phyloP scores from a whole-genome alignment of 2,113 vertebrate genomes.

The Rhinopomastus cyanomelas region DNA sequence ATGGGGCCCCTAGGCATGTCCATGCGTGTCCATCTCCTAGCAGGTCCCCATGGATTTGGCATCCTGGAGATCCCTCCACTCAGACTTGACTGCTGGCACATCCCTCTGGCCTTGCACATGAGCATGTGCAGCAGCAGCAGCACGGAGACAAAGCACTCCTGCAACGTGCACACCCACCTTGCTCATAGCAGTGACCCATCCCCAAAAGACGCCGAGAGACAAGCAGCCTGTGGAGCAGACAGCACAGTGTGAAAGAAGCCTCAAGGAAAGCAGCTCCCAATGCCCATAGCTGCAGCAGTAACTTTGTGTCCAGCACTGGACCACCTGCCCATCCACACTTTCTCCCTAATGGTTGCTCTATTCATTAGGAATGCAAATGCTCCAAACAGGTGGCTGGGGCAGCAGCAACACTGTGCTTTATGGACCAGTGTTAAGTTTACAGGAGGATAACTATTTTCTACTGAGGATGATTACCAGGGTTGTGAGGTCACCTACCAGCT shows the following conservation, averaged over 20 bases:
- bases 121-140: background rate
- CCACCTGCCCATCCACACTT: rapidly evolving
- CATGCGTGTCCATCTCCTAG: background rate
- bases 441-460: background rate
- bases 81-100: background rate
- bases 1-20: rapidly evolving
- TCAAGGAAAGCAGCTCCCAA: background rate
- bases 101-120: background rate
- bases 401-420: rapidly evolving
- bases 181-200: background rate
- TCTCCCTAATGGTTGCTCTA: background rate
- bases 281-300: rapidly evolving
- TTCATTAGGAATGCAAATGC: background rate
- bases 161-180: no score
- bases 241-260: background rate
- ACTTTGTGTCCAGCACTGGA: background rate
- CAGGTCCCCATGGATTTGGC: background rate
- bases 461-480: background rate
- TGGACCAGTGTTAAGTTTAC: background rate
- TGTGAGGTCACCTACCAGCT: background rate
- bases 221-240: background rate
- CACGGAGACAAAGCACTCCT: background rate
- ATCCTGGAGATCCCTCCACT: background rate
- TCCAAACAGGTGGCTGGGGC: background rate
- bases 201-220: background rate